phyloP scores from a whole-genome alignment of 2,888 invertebrate genomes.

The Therioaphis trifolii region DNA sequence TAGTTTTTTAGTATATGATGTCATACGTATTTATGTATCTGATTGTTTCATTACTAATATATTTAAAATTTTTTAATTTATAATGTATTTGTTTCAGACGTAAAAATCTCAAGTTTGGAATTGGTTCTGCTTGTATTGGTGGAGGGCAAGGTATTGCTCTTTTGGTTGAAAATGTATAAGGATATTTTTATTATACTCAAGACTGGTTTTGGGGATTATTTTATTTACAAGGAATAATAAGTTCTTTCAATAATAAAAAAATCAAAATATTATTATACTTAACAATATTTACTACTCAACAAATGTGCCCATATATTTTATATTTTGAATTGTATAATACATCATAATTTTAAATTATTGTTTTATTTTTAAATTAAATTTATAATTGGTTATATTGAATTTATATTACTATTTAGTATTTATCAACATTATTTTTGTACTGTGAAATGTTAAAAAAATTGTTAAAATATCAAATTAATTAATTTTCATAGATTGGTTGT shows the following conservation, averaged over 20 bases:
- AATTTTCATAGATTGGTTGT: no score
- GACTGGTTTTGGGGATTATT: slow-evolving; percentile 48
- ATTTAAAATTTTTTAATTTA: no score
- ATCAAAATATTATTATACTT: slow-evolving; percentile 66
- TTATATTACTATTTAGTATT: no score
- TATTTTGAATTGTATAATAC: slow-evolving; percentile 13
- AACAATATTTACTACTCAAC: neutral
- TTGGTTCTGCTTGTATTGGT: slow-evolving; percentile 98
- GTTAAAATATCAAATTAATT: no score
- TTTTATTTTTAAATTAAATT: no score
- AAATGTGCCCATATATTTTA: slow-evolving; percentile 20
- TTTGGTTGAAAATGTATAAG: slow-evolving; percentile 76
- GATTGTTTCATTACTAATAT: no score
- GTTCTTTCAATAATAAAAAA: neutral
- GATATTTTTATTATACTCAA: neutral
- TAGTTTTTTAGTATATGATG: no score
- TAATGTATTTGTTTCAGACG: slow-evolving; percentile 73
- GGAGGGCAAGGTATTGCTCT: slow-evolving; percentile 98
- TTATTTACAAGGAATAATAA: neutral
- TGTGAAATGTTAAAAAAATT: no score
- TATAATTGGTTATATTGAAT: no score
- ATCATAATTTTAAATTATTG: neutral
- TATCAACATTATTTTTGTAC: no score
- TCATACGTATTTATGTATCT: no score
- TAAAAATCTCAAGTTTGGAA: slow-evolving; percentile 83